Conservation (phyloP, 2,888 invertebrate genomes). For the Drosophila neoperkinsi region DNA sequence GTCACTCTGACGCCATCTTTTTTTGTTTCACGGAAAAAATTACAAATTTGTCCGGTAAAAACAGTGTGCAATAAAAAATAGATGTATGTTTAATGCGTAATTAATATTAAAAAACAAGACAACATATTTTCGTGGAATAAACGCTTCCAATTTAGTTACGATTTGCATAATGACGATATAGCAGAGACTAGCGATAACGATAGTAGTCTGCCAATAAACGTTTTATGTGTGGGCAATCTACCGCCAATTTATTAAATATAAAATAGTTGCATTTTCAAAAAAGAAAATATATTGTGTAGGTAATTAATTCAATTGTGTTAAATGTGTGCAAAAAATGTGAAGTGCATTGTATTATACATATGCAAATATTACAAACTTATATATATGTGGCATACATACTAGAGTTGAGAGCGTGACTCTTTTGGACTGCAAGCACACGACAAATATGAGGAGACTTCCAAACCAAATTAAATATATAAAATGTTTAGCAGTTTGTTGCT, state of each 20-base stretch:
- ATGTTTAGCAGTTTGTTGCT: neutral
- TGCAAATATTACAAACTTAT: slow-evolving; percentile 30
- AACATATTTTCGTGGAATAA: neutral
- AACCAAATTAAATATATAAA: neutral
- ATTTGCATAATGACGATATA: slow-evolving; percentile 34
- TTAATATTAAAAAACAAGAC: neutral
- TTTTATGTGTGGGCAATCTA: slow-evolving; percentile 41
- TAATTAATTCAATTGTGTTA: slow-evolving; percentile 1
- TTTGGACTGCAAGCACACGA: slow-evolving; percentile 1
- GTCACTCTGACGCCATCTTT: slow-evolving; percentile 63
- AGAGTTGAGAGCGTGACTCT: slow-evolving; percentile 47
- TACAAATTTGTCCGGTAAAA: slow-evolving; percentile 71
- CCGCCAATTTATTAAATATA: slow-evolving; percentile 44
- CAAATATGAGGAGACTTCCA: neutral
- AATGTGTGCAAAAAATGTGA: slow-evolving; percentile 12
- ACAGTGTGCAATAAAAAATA: slow-evolving; percentile 48
- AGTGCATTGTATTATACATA: slow-evolving; percentile 31
- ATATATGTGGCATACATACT: slow-evolving; percentile 56
- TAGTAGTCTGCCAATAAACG: slow-evolving; percentile 49
- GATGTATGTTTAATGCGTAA: slow-evolving; percentile 48
- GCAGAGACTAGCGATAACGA: slow-evolving; percentile 37
- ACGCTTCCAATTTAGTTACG: neutral
- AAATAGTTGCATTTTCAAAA: neutral
- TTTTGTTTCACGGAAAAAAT: slow-evolving; percentile 60
- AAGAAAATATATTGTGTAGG: neutral